Conservation (phyloP, 1,140 invertebrate species). For the Drosophila parabipectinata region DNA sequence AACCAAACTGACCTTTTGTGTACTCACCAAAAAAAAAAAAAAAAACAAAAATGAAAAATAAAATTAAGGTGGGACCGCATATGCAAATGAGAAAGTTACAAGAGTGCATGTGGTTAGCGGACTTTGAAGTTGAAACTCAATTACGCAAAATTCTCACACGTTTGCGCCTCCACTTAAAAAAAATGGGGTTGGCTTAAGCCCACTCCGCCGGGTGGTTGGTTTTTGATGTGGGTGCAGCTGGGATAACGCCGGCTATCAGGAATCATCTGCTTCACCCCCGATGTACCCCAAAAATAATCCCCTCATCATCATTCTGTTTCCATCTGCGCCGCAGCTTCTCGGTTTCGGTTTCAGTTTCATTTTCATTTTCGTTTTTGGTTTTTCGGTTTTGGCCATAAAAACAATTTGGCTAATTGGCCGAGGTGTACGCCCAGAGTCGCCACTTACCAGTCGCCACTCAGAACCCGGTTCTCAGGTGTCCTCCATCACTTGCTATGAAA, state of each 20-base stretch:
- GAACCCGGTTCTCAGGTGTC: conserved; percentile 4
- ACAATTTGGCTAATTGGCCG: conserved; percentile 76
- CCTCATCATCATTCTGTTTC: background rate
- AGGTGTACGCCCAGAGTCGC: conserved; percentile 28
- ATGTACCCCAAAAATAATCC: background rate
- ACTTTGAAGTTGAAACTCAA: conserved; percentile 81
- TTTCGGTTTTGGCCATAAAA: conserved; percentile 56
- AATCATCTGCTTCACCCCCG: conserved; percentile 53
- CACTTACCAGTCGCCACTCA: too few relatives aligned
- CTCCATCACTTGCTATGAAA: conserved; percentile 4
- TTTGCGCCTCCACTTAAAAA: conserved; percentile 45
- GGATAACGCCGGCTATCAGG: conserved; percentile 51
- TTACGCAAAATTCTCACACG: conserved; percentile 81
- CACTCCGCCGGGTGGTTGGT: background rate
- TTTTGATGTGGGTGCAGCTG: conserved; percentile 73
- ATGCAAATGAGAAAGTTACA: conserved; percentile 67
- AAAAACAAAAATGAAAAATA: conserved; percentile 1
- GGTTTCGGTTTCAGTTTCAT: conserved; percentile 19
- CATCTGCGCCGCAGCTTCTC: conserved; percentile 16
- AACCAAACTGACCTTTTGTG: conserved; percentile 59
- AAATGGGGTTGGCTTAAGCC: background rate
- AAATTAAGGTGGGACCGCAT: conserved; percentile 52
- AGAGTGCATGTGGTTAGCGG: conserved; percentile 72
- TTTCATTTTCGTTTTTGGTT: conserved; percentile 5
- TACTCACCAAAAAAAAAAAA: conserved; percentile 12